Percentiles rank a stretch among this genome's conserved stretches.
These are phyloP conservation scores for Magallana nippona DNA, from an alignment of 2,888 invertebrate species.

Conservation along the genomic window DNA sequence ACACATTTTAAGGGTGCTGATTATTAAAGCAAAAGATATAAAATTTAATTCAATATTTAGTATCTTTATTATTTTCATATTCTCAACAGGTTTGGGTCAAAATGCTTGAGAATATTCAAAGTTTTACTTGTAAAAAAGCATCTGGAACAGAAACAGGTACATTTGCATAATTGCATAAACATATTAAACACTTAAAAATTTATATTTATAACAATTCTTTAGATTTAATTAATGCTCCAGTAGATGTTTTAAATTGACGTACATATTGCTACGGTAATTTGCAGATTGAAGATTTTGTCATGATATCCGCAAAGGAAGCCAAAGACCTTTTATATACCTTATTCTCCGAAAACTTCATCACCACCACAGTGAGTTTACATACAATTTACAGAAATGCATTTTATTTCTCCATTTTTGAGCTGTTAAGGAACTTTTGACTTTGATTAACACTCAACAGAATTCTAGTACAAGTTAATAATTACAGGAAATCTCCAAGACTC, in stretches of 20 bases:
- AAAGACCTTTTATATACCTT: constrained; percentile 92
- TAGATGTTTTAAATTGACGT: no score
- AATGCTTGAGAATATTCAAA: constrained; percentile 84
- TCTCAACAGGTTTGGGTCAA: constrained; percentile 76
- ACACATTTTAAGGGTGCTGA: no score
- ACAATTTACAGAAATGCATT: background rate
- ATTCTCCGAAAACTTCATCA: constrained; percentile 88
- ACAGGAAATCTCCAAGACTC: constrained; percentile 81
- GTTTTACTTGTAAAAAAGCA: constrained; percentile 89
- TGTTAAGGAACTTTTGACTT: background rate
- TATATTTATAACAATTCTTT: no score
- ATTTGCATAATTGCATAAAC: background rate
- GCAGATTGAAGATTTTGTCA: constrained; percentile 93
- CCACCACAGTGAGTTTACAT: constrained; percentile 78
- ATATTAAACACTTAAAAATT: no score
- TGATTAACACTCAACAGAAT: background rate
- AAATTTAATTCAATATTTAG: no score
- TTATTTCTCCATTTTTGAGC: background rate
- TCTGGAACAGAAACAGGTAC: constrained; percentile 88
- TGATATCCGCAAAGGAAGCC: constrained; percentile 96
- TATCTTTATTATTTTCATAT: background rate
- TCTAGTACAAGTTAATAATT: background rate
- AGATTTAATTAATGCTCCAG: no score
- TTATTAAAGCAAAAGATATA: no score
- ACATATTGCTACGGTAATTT: constrained; percentile 73